Evolutionary conservation across 2,113 vertebrate species (phyloP), one percentile per base, ranked within the genome.

Genomic region (Orcinus orca): DNA sequence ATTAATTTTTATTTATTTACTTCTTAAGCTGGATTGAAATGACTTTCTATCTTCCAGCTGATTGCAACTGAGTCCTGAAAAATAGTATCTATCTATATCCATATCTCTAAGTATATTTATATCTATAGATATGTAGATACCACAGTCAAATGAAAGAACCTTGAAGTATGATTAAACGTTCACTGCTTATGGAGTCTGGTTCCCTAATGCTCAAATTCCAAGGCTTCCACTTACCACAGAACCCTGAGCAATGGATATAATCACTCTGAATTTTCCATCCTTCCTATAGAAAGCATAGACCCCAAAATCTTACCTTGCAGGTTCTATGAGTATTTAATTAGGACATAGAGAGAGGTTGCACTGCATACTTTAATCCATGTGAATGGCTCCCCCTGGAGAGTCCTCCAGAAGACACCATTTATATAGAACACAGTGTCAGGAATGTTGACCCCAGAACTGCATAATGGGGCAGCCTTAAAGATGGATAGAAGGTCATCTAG

Each of bases 401-500:
- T 63, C 14, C 15, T 68, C 6, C 20, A 25, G 50, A 41, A 67
- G 63, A 7, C 15, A 14, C 0, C 26, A 5, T 44, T 53, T 33
- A 2, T 7, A 7, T 1, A 7, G 67, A 73, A 55, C 1, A 36
- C 13, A 31, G 4, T 1, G 12, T 44, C 13, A 38, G 23, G 11
- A 47, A 15, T 0, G 2, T 0, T 5, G 47, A 33, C 15, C 2
- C 17, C 47, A 6, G 8, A 2, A 17, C 13, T 44, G 13, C 2
- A 3, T 2, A 18, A 2, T 2, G 21, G 50, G 17, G 25, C 26
- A 23, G 21, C 2, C 65, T 44, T 63, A 6, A 13, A 77, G 36
- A 25, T 2, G 3, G 3, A 8, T 1, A 0, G 6, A 21, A 58
- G 13, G n/a, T 1, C 17, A 3, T 15, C 13, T 3, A 12, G 14